Percentiles rank a stretch among this genome's conserved stretches.
These are phyloP conservation scores for Aepyceros melampus DNA, from an alignment of 2,113 vertebrate genomes.

Conservation along the genomic window DNA sequence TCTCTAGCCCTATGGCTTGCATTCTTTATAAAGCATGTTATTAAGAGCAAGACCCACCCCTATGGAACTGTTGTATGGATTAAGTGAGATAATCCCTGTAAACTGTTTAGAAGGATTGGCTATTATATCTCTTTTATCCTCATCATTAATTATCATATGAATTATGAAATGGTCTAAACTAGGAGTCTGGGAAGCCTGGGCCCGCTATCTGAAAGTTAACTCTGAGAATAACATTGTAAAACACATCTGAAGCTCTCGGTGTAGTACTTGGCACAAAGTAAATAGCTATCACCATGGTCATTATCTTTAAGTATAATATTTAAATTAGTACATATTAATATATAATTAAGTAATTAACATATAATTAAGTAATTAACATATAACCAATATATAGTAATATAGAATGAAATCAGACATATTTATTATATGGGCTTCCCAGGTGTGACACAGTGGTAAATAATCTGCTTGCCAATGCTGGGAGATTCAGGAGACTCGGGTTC, in stretches of 20 bases:
- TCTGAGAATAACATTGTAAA: not conserved
- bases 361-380: not conserved
- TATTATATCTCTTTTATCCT: not conserved
- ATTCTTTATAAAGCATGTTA: accelerated
- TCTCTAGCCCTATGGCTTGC: not conserved
- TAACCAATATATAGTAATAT: not conserved
- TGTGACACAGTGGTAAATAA: not conserved
- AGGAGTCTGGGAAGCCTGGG: not conserved
- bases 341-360: not conserved
- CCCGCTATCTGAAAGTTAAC: not conserved
- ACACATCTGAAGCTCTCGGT: not conserved
- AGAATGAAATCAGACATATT: not conserved
- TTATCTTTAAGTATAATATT: not conserved
- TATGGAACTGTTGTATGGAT: not conserved
- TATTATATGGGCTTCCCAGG: not conserved
- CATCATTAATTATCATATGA: not conserved
- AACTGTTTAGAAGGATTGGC: not conserved
- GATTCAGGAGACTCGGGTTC: not conserved
- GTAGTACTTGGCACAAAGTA: not conserved
- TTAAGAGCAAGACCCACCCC: not conserved
- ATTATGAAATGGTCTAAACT: not conserved
- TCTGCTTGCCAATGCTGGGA: not conserved
- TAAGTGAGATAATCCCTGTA: not conserved
- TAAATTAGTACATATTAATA: not conserved
- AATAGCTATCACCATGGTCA: not conserved